These are phyloP conservation scores for Tringa solitaria DNA, from an alignment of 2,113 vertebrate genomes.

Conservation along the genomic window DNA sequence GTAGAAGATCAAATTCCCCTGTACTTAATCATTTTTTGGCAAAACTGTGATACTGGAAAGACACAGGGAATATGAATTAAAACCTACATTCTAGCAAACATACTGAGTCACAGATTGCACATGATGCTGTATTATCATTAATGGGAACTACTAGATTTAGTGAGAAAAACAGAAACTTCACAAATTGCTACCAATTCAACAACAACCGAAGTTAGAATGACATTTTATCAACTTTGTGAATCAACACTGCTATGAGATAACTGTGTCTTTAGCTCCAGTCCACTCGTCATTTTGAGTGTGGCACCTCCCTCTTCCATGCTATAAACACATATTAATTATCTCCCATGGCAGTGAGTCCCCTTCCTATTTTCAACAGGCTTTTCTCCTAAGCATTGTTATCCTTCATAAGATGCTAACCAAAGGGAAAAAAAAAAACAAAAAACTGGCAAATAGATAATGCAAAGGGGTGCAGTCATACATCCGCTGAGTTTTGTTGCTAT, in stretches of 20 bases:
- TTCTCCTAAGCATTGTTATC: not conserved
- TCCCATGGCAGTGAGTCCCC: not conserved
- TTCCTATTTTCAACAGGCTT: not conserved
- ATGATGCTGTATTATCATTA: not conserved
- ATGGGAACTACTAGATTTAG: not conserved
- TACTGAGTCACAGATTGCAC: not conserved
- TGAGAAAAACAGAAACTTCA: not conserved
- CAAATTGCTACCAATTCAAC: not conserved
- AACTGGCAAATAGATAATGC: not conserved
- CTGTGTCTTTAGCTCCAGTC: not conserved
- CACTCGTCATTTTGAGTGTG: not conserved
- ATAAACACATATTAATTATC: not conserved
- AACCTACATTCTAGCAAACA: not conserved
- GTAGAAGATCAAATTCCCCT: not conserved
- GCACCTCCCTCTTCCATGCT: not conserved
- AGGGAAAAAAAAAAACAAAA: not conserved
- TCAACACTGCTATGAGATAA: not conserved
- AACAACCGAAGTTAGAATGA: not conserved
- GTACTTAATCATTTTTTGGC: not conserved
- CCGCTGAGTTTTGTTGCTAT: not conserved
- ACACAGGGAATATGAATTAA: not conserved
- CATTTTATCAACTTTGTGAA: not conserved
- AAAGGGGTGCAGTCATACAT: not conserved
- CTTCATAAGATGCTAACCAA: not conserved
- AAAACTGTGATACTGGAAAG: not conserved